A percentile compares a stretch with the other conserved stretches of the same genome.
Evolutionary conservation across 2,888 invertebrate genomes (phyloP).

Genomic region (Ophion costatus): DNA sequence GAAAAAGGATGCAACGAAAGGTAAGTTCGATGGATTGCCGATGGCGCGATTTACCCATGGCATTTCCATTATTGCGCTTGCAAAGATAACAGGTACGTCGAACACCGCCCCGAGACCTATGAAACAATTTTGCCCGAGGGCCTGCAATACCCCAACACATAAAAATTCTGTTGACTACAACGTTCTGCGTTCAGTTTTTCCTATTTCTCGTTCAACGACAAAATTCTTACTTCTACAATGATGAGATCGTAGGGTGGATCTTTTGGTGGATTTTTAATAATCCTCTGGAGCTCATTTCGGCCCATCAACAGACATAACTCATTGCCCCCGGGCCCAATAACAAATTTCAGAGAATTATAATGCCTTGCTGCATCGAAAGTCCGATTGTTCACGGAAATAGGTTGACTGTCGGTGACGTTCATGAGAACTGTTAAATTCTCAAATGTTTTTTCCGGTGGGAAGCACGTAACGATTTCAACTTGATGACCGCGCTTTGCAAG

Average conservation of each 20-base stretch:
- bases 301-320: slow-evolving; percentile 67
- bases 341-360: slow-evolving; percentile 55
- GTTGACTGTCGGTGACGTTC: slow-evolving; percentile 58
- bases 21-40: slow-evolving; percentile 70
- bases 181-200: background rate
- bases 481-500: slow-evolving; percentile 83
- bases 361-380: slow-evolving; percentile 51
- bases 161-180: background rate
- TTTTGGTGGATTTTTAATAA: slow-evolving; percentile 71
- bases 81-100: slow-evolving; percentile 70
- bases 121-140: slow-evolving; percentile 71
- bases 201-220: background rate
- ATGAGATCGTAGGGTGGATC: slow-evolving; percentile 73
- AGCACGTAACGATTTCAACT: slow-evolving; percentile 77
- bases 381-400: slow-evolving; percentile 59
- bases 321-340: slow-evolving; percentile 67
- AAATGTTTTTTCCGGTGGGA: slow-evolving; percentile 61
- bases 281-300: slow-evolving; percentile 63
- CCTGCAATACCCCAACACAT: slow-evolving; percentile 44
- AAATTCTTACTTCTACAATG: slow-evolving; percentile 67
- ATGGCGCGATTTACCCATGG: slow-evolving; percentile 66
- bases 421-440: slow-evolving; percentile 65
- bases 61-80: slow-evolving; percentile 58
- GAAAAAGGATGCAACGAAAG: slow-evolving; percentile 67
- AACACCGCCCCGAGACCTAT: slow-evolving; percentile 72